Evolutionary conservation across 1,140 invertebrate species (phyloP).

Genomic region (Neodiprion pinetum): DNA sequence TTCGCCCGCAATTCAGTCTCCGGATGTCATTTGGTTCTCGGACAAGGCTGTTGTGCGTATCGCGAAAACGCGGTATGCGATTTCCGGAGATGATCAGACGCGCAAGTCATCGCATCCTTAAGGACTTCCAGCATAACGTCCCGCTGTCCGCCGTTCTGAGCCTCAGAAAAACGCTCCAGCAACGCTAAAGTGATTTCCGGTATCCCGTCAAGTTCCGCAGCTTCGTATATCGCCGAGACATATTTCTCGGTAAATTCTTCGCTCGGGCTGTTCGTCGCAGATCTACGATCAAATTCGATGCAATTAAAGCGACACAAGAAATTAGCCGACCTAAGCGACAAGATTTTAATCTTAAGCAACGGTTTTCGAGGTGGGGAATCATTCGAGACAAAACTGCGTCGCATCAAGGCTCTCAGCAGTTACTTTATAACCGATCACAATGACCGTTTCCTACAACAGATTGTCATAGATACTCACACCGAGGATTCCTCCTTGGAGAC

Average conservation of each 20-base stretch:
- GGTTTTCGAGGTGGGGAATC: no score
- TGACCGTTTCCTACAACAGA: neutral
- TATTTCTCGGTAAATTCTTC: constrained; percentile 19
- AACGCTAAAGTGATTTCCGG: constrained; percentile 36
- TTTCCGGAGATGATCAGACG: constrained; percentile 32
- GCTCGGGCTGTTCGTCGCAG: neutral
- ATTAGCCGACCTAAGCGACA: no score
- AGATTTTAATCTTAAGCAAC: no score
- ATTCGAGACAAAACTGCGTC: neutral
- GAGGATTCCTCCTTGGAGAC: constrained; percentile 28
- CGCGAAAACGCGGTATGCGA: constrained; percentile 37
- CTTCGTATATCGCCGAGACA: constrained; percentile 22
- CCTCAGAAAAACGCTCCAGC: constrained; percentile 33
- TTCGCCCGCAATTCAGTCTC: neutral
- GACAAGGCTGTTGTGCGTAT: constrained; percentile 40
- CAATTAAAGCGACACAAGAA: no score
- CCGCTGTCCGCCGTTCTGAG: constrained; percentile 29
- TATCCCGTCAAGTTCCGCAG: constrained; percentile 35
- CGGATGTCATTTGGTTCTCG: constrained; percentile 27
- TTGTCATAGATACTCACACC: constrained; percentile 31
- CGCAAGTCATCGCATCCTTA: constrained; percentile 28
- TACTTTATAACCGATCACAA: neutral
- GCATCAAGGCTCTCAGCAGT: neutral
- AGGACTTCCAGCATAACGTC: constrained; percentile 33
- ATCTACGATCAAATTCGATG: neutral